Evolutionary conservation across 1,140 invertebrate genomes (phyloP).

Genomic region (Calliopsis andreniformis): DNA sequence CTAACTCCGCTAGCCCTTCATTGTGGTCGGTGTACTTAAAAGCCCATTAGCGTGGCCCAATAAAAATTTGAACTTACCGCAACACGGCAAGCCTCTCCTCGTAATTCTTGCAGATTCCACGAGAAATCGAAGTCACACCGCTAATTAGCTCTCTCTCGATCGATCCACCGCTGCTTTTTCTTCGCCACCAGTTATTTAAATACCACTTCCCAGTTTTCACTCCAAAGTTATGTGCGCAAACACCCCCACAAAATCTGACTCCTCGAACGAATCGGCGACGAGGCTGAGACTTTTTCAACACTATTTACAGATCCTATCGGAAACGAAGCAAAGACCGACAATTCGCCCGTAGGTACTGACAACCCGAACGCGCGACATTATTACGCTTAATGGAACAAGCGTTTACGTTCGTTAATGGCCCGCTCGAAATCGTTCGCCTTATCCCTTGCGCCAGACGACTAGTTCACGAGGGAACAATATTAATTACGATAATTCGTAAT

Average conservation of each 20-base stretch:
- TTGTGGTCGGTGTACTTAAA: constrained; percentile 33
- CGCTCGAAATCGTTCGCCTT: constrained; percentile 11
- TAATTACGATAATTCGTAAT: not conserved
- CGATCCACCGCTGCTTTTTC: not conserved
- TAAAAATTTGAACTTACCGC: constrained; percentile 51
- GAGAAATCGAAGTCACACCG: constrained; percentile 37
- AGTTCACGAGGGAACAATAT: not conserved
- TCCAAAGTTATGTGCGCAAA: too few relatives aligned
- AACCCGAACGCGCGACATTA: not conserved
- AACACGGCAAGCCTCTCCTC: not conserved
- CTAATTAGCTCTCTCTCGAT: constrained; percentile 19
- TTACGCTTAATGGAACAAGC: constrained; percentile 6
- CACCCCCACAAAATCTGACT: too few relatives aligned
- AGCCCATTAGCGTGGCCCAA: constrained; percentile 39
- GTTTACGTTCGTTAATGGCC: constrained; percentile 9
- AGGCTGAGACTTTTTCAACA: too few relatives aligned
- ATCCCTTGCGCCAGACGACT: constrained; percentile 3
- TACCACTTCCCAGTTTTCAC: not conserved
- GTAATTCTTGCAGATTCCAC: constrained; percentile 9
- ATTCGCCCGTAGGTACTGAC: too few relatives aligned
- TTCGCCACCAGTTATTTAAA: not conserved
- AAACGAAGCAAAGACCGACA: too few relatives aligned
- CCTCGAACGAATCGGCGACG: too few relatives aligned
- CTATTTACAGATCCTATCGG: not conserved
- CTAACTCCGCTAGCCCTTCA: constrained; percentile 16